These are phyloP conservation scores for Epistrophella euchroma DNA, from an alignment of 2,888 invertebrate species.

Conservation along the genomic window DNA sequence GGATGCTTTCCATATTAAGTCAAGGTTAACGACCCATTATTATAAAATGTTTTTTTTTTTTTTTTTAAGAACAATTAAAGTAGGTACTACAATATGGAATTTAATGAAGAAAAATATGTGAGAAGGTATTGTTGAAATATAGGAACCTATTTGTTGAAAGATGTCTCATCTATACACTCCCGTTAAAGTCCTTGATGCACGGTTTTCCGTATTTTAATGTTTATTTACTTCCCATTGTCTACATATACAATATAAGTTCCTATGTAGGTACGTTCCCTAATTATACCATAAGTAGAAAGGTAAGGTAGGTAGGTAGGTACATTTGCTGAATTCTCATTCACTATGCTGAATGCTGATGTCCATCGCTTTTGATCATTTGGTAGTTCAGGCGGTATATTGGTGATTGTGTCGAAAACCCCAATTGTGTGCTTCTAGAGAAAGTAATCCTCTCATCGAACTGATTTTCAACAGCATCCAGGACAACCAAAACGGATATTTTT, in stretches of 20 bases:
- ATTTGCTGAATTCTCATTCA: background rate
- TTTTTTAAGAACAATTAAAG: background rate
- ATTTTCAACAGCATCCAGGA: slow-evolving; percentile 39
- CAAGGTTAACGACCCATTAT: slow-evolving; percentile 84
- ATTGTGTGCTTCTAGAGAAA: slow-evolving; percentile 47
- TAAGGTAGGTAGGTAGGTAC: too few species aligned
- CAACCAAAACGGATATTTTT: background rate
- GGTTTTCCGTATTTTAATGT: too few species aligned
- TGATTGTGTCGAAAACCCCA: slow-evolving; percentile 36
- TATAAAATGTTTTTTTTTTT: slow-evolving; percentile 79
- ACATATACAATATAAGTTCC: too few species aligned
- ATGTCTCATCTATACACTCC: too few species aligned
- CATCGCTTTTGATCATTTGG: background rate
- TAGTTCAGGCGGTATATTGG: background rate
- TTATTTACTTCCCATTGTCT: too few species aligned
- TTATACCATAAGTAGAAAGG: too few species aligned
- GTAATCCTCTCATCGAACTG: slow-evolving; percentile 45
- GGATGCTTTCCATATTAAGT: slow-evolving; percentile 77
- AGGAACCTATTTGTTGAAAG: too few species aligned
- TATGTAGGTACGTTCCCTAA: too few species aligned
- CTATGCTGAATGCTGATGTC: background rate
- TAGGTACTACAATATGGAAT: background rate
- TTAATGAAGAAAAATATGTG: background rate
- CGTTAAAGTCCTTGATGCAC: too few species aligned
- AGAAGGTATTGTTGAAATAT: too few species aligned